phyloP scores from a whole-genome alignment of 2,888 invertebrate genomes.

The Hemicrepidius hirtus region DNA sequence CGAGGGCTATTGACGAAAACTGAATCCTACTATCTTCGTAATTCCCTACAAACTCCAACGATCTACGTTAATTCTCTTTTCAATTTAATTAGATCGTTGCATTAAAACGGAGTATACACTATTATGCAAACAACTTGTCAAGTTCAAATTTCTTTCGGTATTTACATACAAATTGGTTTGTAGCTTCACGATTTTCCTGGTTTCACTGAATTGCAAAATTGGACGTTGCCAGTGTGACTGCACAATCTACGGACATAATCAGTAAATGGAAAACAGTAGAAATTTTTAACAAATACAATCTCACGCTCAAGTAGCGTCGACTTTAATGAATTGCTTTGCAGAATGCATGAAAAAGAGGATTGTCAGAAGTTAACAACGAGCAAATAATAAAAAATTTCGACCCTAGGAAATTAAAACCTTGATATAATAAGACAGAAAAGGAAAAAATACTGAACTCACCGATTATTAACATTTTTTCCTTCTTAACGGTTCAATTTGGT shows the following conservation, averaged over 20 bases:
- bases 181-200: conserved; percentile 39
- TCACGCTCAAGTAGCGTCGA: too few species aligned
- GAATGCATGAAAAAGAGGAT: too few species aligned
- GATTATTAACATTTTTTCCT: too few species aligned
- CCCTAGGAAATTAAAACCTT: too few species aligned
- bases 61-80: conserved; percentile 42
- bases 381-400: too few species aligned
- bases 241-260: conserved; percentile 22
- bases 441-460: too few species aligned
- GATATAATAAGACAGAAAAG: too few species aligned
- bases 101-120: conserved; percentile 39
- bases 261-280: background rate
- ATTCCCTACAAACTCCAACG: conserved; percentile 27
- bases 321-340: too few species aligned
- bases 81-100: conserved; percentile 44
- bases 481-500: too few species aligned
- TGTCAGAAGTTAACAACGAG: too few species aligned
- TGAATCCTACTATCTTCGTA: conserved; percentile 18
- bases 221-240: conserved; percentile 29
- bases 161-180: conserved; percentile 50
- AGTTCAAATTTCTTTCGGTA: conserved; percentile 46
- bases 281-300: conserved; percentile 7
- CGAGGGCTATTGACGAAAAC: conserved; percentile 18
- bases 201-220: conserved; percentile 38
- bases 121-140: conserved; percentile 49